Conservation (phyloP, 2,888 invertebrate genomes). For the Marronus borbonicus region DNA sequence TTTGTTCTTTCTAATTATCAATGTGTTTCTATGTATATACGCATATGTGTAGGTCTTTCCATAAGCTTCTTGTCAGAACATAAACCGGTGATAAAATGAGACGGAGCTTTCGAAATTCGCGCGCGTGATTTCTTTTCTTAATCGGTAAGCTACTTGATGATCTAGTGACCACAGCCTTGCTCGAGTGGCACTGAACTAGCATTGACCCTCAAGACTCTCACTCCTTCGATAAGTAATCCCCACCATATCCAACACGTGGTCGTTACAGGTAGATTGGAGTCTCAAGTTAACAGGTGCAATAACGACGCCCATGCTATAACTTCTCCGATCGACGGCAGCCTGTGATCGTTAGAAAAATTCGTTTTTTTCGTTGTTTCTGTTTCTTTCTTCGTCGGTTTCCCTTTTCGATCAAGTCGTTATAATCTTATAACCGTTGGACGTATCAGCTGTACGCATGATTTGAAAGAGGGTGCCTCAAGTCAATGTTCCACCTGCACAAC, state of each 20-base stretch:
- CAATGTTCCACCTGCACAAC: slow-evolving; percentile 32
- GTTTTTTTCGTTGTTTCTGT: slow-evolving; percentile 33
- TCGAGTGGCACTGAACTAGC: slow-evolving; percentile 71
- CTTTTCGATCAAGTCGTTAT: slow-evolving; percentile 43
- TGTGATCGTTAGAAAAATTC: slow-evolving; percentile 42
- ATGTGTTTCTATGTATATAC: neutral
- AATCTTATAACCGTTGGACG: slow-evolving; percentile 40
- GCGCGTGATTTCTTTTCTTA: slow-evolving; percentile 58
- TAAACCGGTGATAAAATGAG: slow-evolving; percentile 15
- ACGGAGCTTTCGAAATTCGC: slow-evolving; percentile 50
- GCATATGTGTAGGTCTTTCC: neutral
- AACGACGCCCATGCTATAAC: slow-evolving; percentile 51
- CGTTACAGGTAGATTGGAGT: slow-evolving; percentile 61
- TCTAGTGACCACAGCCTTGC: slow-evolving; percentile 70
- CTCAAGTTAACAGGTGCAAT: slow-evolving; percentile 56
- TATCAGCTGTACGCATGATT: slow-evolving; percentile 43
- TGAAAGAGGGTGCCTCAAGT: slow-evolving; percentile 39
- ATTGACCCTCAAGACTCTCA: slow-evolving; percentile 70
- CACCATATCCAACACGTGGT: slow-evolving; percentile 67
- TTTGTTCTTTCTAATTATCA: neutral
- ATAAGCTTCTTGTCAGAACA: slow-evolving; percentile 1
- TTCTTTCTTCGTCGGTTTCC: slow-evolving; percentile 43
- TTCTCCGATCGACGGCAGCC: slow-evolving; percentile 42
- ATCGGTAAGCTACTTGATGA: slow-evolving; percentile 56
- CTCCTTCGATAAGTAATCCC: slow-evolving; percentile 64